Evolutionary conservation across 2,888 invertebrate species (phyloP), one percentile per base, ranked within the genome.

Genomic region (Cremastinae sp.): DNA sequence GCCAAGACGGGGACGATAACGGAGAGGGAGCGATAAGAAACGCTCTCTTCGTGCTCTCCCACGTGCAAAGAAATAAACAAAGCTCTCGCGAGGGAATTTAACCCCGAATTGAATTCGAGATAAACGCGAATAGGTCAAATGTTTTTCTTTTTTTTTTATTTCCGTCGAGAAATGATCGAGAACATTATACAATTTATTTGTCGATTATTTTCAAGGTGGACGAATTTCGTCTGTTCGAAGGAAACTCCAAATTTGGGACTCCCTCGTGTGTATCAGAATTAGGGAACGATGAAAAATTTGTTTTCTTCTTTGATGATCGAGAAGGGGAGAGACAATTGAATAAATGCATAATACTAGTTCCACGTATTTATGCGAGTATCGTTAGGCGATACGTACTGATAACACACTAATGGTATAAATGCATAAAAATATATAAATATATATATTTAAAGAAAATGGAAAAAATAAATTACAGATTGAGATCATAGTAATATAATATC

Each of bases 321-420:
- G 49, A 28, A 20, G 22, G 49, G 49, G 49, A 49, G 34, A 45
- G 20, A 14, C 49, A 22, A 51, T 43, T 14, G 14, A 1, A 34
- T 43, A 14, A 45, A 47, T 38, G 74, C 74, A 59, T 70, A 51
- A 58, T 64, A 18, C 28, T 16, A 68, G 43, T 20, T 22, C 18
- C 61, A 58, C 43, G 43, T 69, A 74, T 74, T 49, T 58, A 58
- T 64, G 64, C 49, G 14, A 58, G 10, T 58, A 22, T 66, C 34
- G 72, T 43, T 59, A 66, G 59, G 28, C 49, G 65, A 73, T 65
- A 41, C 58, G 59, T 38, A 59, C 41, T 41, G 58, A 47, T 59
- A 59, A 51, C 49, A 58, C 38, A 47, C 28, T 47, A 20, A 58
- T 58, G 12, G 12, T 38, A 36, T 18, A 36, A 34, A 47, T 7